A percentile compares a stretch with the other conserved stretches of the same genome.
These are phyloP conservation scores for Melanotaenia maccullochi DNA, from an alignment of 2,797 vertebrate genomes.

Conservation along the genomic window DNA sequence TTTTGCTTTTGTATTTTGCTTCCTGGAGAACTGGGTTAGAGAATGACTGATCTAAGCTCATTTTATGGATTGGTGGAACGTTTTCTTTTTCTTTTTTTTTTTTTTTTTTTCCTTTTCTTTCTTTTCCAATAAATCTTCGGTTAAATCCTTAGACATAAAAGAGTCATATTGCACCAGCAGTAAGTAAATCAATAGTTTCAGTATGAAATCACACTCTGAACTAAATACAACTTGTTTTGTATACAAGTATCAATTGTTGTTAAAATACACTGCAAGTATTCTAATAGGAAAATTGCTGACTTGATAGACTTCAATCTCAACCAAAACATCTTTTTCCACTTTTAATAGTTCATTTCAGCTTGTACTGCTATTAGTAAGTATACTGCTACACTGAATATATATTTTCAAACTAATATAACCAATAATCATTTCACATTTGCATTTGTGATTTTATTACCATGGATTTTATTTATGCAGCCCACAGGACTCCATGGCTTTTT, in stretches of 20 bases:
- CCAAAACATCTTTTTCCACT: neutral
- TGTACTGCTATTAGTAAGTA: neutral
- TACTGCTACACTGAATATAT: neutral
- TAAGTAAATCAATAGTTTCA: constrained; percentile 2
- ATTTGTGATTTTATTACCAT: constrained; percentile 3
- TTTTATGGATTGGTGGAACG: neutral
- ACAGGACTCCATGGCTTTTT: constrained; percentile 10
- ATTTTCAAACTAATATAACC: neutral
- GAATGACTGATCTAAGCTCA: neutral
- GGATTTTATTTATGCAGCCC: constrained; percentile 20
- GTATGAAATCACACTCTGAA: constrained; percentile 18
- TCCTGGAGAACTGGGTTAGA: neutral
- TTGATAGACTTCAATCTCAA: constrained; percentile 22
- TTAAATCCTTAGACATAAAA: neutral
- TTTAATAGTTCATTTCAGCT: neutral
- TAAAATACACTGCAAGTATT: constrained; percentile 38
- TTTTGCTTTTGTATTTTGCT: neutral
- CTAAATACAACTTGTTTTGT: neutral
- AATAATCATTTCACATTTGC: constrained; percentile 1
- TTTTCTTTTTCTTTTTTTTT: neutral
- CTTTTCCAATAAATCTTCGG: neutral
- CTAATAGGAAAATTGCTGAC: constrained; percentile 34
- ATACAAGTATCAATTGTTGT: neutral
- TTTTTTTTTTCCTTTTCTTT: neutral
- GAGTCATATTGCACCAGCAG: neutral